A percentile compares a stretch with the other conserved stretches of the same genome.
Conservation (phyloP, 2,113 vertebrate genomes). For the Oophaga pumilio region DNA sequence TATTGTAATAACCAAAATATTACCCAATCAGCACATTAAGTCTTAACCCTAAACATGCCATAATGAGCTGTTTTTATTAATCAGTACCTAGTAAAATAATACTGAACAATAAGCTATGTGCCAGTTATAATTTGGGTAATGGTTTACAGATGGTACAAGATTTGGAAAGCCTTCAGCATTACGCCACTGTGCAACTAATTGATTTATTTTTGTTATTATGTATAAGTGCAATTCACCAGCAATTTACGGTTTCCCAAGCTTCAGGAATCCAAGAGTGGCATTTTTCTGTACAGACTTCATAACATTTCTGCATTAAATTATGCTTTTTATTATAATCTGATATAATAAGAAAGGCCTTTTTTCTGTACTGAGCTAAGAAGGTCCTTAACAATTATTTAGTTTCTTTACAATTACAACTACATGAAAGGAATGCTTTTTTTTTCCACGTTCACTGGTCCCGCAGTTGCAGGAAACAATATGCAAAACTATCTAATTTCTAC, state of each 20-base stretch:
- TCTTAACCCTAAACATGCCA: neutral
- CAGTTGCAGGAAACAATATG: neutral
- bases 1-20: no score
- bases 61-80: neutral
- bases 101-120: neutral
- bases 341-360: neutral
- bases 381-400: neutral
- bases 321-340: rapidly evolving
- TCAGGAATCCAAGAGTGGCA: neutral
- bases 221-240: no score
- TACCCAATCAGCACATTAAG: neutral
- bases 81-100: neutral
- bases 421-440: neutral
- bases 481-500: neutral
- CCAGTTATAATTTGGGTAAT: neutral
- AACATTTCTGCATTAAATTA: neutral
- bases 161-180: neutral
- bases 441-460: neutral
- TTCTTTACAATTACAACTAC: neutral
- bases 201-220: neutral
- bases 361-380: neutral
- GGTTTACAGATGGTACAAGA: neutral
- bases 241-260: neutral
- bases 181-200: neutral
- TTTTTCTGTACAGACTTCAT: neutral